Percentiles rank a stretch among this genome's conserved stretches.
These are phyloP conservation scores for Epizoanthus ramosus DNA, from an alignment of 92 coral and sea anemone species.

Conservation along the genomic window DNA sequence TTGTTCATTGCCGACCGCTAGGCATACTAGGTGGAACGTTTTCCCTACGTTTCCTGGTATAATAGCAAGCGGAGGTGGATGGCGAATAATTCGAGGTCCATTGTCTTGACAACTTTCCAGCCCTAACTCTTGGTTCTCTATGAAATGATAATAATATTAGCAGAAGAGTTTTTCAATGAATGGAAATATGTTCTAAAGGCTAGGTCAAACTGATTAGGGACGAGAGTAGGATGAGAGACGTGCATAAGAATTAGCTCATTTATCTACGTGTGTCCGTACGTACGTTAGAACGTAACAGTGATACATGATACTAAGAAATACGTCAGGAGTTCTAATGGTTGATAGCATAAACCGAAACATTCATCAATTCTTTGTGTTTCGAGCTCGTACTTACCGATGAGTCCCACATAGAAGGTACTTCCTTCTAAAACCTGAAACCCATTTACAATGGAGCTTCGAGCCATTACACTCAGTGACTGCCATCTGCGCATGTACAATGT, in stretches of 20 bases:
- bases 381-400: background rate
- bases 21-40: conserved; percentile 4
- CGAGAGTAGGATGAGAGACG: too few species aligned
- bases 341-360: too few species aligned
- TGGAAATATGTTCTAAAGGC: too few species aligned
- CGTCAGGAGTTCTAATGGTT: too few species aligned
- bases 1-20: conserved; percentile 1
- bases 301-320: too few species aligned
- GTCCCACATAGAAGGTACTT: conserved; percentile 24
- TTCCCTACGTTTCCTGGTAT: conserved; percentile 32
- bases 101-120: conserved; percentile 26
- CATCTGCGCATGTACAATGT: conserved; percentile 33
- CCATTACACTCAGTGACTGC: conserved; percentile 22
- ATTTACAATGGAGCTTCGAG: conserved; percentile 37
- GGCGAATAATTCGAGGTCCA: conserved; percentile 29
- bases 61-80: conserved; percentile 31
- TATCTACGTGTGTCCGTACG: too few species aligned
- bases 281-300: too few species aligned
- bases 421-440: conserved; percentile 24
- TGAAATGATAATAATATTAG: background rate
- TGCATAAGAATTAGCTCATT: too few species aligned
- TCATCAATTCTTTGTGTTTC: too few species aligned
- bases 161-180: too few species aligned
- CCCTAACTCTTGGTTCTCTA: conserved; percentile 15
- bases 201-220: too few species aligned